phyloP scores from a whole-genome alignment of 2,888 invertebrate species.

The Busseola fusca region DNA sequence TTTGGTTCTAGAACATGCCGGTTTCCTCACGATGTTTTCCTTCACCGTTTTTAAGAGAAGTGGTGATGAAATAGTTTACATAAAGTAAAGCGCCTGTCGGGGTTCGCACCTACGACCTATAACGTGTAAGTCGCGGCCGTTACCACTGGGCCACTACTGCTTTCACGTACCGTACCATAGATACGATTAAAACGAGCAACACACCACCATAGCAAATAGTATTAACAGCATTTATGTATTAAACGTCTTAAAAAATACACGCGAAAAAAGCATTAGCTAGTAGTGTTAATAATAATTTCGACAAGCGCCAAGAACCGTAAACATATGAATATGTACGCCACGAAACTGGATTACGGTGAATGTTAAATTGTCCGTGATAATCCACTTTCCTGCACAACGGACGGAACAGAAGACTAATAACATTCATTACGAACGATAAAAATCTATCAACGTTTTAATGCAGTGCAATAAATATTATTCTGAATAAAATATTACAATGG shows the following conservation, averaged over 20 bases:
- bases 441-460: not conserved
- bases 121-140: too few relatives aligned
- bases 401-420: slow-evolving; percentile 3
- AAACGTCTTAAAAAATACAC: not conserved
- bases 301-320: slow-evolving; percentile 34
- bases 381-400: slow-evolving; percentile 33
- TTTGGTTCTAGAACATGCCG: too few relatives aligned
- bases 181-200: not conserved
- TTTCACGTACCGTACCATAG: not conserved
- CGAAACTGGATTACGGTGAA: slow-evolving; percentile 26
- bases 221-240: not conserved
- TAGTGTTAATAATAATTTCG: slow-evolving; percentile 1
- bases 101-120: too few relatives aligned
- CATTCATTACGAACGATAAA: slow-evolving; percentile 1
- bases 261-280: not conserved
- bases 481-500: slow-evolving; percentile 8
- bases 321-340: slow-evolving; percentile 7
- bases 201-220: too few relatives aligned
- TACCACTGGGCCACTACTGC: too few relatives aligned
- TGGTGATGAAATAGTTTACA: too few relatives aligned
- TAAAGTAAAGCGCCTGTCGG: too few relatives aligned
- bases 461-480: not conserved
- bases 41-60: too few relatives aligned
- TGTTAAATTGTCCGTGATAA: slow-evolving; percentile 41
- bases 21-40: too few relatives aligned